Conservation (phyloP, 2,888 invertebrate genomes). For the Drosophila setosimentum region DNA sequence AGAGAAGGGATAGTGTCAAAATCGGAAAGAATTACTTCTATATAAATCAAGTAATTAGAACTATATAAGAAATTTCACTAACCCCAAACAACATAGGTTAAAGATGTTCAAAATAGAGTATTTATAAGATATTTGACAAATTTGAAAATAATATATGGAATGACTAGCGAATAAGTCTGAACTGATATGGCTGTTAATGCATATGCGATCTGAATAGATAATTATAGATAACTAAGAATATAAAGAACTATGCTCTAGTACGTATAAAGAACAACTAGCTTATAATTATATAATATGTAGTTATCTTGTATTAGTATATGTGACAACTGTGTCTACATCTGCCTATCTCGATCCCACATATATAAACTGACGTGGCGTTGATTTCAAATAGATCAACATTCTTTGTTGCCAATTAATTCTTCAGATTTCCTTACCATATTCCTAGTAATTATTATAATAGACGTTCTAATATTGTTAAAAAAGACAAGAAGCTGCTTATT, state of each 20-base stretch:
- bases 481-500: no score
- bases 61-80: not conserved
- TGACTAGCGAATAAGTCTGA: not conserved
- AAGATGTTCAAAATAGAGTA: not conserved
- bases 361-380: not conserved
- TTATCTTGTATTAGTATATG: not conserved
- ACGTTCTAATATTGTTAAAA: not conserved
- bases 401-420: not conserved
- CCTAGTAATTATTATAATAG: not conserved
- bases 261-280: not conserved
- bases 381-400: not conserved
- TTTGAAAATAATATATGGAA: not conserved
- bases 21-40: not conserved
- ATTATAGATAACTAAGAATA: not conserved
- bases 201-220: not conserved
- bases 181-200: not conserved
- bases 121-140: not conserved
- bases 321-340: not conserved
- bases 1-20: not conserved
- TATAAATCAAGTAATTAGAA: not conserved
- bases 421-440: not conserved
- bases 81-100: not conserved
- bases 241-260: no score
- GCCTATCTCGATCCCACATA: not conserved
- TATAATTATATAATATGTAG: not conserved